phyloP scores from a whole-genome alignment of 2,797 vertebrate genomes.

The Cryptoblepharus egeriae region DNA sequence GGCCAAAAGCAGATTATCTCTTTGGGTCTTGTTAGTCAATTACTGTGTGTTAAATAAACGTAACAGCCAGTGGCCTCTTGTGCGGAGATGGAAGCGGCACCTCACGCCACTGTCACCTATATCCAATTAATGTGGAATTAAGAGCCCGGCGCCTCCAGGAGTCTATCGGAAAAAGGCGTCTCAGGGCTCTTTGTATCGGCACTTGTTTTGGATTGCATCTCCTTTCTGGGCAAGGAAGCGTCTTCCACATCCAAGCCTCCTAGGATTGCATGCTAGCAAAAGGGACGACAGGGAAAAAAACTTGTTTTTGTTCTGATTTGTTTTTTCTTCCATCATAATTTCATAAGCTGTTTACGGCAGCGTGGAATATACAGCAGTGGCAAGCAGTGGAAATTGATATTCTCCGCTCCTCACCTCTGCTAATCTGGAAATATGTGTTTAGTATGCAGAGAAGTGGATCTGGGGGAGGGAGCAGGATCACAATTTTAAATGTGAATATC shows the following conservation, averaged over 20 bases:
- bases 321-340: neutral
- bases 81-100: slow-evolving; percentile 42
- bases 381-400: neutral
- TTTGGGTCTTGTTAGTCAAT: slow-evolving; percentile 28
- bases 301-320: neutral
- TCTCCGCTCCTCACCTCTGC: neutral
- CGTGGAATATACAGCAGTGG: neutral
- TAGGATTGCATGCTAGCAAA: neutral
- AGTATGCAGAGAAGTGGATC: neutral
- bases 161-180: neutral
- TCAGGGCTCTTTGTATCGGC: neutral
- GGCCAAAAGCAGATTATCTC: slow-evolving; percentile 15
- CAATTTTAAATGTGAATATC: too few species aligned
- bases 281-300: neutral
- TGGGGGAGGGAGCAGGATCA: too few species aligned
- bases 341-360: neutral
- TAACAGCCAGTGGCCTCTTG: slow-evolving; percentile 11
- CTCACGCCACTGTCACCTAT: slow-evolving; percentile 58
- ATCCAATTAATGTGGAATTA: slow-evolving; percentile 60
- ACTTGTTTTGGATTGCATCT: neutral
- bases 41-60: slow-evolving; percentile 22
- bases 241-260: neutral
- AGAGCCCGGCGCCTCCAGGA: slow-evolving; percentile 19
- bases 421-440: neutral
- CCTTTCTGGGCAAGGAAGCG: neutral